A percentile compares a stretch with the other conserved stretches of the same genome.
Evolutionary conservation across 2,113 vertebrate species (phyloP).

Genomic region (Aegypius monachus): DNA sequence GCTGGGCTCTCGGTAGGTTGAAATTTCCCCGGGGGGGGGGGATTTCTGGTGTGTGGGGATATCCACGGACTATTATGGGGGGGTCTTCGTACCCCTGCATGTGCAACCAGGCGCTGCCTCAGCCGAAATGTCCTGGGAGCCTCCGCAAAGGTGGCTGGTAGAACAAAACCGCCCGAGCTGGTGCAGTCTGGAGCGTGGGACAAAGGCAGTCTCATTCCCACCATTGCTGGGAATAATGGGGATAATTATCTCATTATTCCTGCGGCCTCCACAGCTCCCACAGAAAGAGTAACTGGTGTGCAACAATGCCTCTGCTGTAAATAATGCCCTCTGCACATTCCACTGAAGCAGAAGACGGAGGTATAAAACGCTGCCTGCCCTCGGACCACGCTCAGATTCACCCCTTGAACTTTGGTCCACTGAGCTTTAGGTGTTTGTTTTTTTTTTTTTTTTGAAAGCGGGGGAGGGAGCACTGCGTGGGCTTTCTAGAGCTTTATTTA

Average conservation of each 20-base stretch:
- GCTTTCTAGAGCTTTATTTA: not conserved
- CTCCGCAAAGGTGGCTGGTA: not conserved
- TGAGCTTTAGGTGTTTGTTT: not conserved
- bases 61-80: not conserved
- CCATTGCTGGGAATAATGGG: not conserved
- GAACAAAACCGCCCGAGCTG: not conserved
- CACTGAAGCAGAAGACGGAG: not conserved
- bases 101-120: not conserved
- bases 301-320: conserved; percentile 61
- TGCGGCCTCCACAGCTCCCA: conserved; percentile 31
- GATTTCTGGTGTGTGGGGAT: not conserved
- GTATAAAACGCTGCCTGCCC: not conserved
- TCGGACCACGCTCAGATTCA: not conserved
- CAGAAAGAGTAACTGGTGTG: conserved; percentile 11
- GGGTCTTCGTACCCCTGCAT: accelerated
- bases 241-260: conserved; percentile 61
- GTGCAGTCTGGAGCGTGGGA: not conserved
- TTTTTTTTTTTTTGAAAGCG: not conserved
- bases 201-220: conserved; percentile 35
- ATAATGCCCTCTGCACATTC: conserved; percentile 25
- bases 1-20: not conserved
- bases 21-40: not conserved
- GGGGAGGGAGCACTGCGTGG: not conserved
- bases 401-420: not conserved
- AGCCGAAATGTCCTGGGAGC: accelerated